These are phyloP conservation scores for Hyposoter dolosus DNA, from an alignment of 2,888 invertebrate species.

Conservation along the genomic window DNA sequence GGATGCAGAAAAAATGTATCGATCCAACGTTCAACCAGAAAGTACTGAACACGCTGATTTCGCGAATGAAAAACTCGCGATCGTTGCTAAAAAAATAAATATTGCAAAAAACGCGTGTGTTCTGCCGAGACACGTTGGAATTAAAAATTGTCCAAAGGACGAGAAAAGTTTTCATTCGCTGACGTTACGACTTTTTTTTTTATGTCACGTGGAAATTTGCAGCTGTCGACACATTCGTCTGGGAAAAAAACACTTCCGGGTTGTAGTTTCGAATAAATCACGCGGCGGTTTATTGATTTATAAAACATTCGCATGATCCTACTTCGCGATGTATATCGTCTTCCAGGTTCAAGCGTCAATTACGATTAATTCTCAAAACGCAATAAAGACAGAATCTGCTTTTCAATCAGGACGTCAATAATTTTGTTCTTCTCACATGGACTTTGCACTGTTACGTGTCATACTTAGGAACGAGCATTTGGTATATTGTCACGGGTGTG, in stretches of 20 bases:
- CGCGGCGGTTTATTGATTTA: not conserved
- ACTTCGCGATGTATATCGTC: not conserved
- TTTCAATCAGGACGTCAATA: not conserved
- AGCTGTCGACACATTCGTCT: not conserved
- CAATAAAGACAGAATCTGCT: not conserved
- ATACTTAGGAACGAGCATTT: constrained; percentile 40
- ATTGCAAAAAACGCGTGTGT: not conserved
- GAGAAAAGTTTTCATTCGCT: constrained; percentile 17
- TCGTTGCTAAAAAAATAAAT: constrained; percentile 50
- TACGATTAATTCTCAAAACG: not conserved
- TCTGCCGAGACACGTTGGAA: not conserved
- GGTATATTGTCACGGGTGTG: constrained; percentile 20
- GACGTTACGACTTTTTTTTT: constrained; percentile 16
- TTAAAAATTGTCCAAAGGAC: not conserved
- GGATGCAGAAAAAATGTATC: constrained; percentile 1
- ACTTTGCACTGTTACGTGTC: not conserved
- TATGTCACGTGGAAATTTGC: constrained; percentile 13
- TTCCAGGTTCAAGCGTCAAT: not conserved
- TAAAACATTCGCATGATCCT: not conserved
- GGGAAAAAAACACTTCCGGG: too few relatives aligned
- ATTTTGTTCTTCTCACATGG: constrained; percentile 16
- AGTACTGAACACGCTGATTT: constrained; percentile 52
- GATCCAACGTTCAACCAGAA: constrained; percentile 30
- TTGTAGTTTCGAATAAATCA: not conserved
- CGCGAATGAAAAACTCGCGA: constrained; percentile 43